Evolutionary conservation across 2,888 invertebrate genomes (phyloP).

Genomic region (Blastobasis lacticolella): DNA sequence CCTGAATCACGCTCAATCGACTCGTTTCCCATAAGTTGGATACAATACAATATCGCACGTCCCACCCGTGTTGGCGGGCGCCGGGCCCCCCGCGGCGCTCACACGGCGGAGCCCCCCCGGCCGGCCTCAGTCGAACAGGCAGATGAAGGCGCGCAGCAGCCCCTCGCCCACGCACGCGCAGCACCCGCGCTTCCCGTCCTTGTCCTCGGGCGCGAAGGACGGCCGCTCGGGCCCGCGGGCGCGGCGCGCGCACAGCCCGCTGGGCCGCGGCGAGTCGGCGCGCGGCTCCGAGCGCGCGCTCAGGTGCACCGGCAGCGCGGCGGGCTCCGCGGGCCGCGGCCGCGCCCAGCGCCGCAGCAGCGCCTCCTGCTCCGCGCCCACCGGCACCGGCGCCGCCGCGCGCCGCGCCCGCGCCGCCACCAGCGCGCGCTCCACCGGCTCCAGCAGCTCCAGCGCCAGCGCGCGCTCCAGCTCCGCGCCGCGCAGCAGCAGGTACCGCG

Average conservation of each 20-base stretch:
- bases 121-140: conserved; percentile 66
- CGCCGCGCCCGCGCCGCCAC: conserved; percentile 58
- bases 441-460: conserved; percentile 50
- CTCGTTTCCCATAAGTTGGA: too few relatives aligned
- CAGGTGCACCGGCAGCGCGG: conserved; percentile 57
- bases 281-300: conserved; percentile 55
- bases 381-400: conserved; percentile 57
- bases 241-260: conserved; percentile 49
- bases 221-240: conserved; percentile 55
- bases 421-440: conserved; percentile 62
- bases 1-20: not conserved
- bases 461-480: conserved; percentile 78
- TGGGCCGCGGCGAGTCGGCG: conserved; percentile 44
- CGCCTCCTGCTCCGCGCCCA: conserved; percentile 60
- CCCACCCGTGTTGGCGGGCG: too few relatives aligned
- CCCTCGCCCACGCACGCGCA: conserved; percentile 68
- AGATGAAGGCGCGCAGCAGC: conserved; percentile 64
- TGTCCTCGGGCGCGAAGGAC: conserved; percentile 55
- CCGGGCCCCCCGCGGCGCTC: not conserved
- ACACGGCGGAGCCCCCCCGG: conserved; percentile 11
- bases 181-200: conserved; percentile 50
- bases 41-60: too few relatives aligned
- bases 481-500: conserved; percentile 79
- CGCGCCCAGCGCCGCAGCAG: conserved; percentile 61
- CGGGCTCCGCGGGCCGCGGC: conserved; percentile 51